Evolutionary conservation across 2,888 invertebrate genomes (phyloP), one percentile per base, ranked within the genome.

Genomic region (Scotopteryx bipunctaria): DNA sequence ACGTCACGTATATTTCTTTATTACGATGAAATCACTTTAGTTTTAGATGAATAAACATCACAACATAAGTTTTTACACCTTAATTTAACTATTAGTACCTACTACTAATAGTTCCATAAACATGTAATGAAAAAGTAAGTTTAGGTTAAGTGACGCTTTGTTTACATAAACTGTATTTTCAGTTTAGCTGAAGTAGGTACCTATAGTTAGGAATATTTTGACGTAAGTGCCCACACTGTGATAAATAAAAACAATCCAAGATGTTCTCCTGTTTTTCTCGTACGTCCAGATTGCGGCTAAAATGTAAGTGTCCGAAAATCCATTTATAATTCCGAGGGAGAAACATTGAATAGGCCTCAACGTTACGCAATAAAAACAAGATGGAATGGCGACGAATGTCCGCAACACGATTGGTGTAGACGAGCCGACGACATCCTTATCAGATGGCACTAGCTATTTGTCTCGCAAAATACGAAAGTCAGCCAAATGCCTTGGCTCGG

Each of bases 381-480:
- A 78, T 73, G 69, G 65, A 78, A 78, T 68, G 71, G 74, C 71
- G 67, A 63, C 69, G 67, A 75, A 79, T 73, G 81, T 81, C 80
- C 78, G 68, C 79, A 74, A 75, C 76, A 70, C 83, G 81, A 86
- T 85, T 81, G 82, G 81, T 76, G 71, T 59, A 81, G 83, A 82
- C 81, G 79, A 81, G 76, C 75, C 79, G 86, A 80, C 83, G 84
- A 86, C 86, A 82, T 73, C 64, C 82, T 84, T 87, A 87, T 86
- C 85, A 76, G 85, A 86, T 86, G 76, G 73, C 76, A 80, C 82
- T 82, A 82, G 82, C 83, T 85, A 84, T 87, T 85, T 85, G 80
- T 82, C 78, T 81, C 71, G 73, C 70, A 77, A 79, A 81, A 78
- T 75, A 78, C 77, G 73, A 77, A 80, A 80, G 79, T 78, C 78